phyloP scores from a whole-genome alignment of 2,888 invertebrate genomes.

The Hypselothyrea guttata region DNA sequence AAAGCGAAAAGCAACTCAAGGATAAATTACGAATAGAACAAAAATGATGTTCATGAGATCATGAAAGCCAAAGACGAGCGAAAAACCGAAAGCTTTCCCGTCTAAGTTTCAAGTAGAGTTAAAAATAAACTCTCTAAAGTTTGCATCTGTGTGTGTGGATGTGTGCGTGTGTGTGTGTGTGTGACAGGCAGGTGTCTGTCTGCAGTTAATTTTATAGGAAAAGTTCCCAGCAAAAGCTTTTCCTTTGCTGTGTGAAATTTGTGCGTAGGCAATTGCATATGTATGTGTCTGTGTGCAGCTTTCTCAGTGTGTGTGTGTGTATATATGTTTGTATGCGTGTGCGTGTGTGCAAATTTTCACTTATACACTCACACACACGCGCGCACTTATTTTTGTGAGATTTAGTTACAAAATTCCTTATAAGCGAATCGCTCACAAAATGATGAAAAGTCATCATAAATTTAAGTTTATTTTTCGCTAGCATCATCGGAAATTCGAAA shows the following conservation, averaged over 20 bases:
- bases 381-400: conserved; percentile 51
- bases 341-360: conserved; percentile 50
- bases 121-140: conserved; percentile 65
- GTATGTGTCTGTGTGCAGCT: conserved; percentile 37
- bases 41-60: conserved; percentile 54
- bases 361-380: conserved; percentile 40
- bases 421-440: conserved; percentile 70
- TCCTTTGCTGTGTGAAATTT: conserved; percentile 44
- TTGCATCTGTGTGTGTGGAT: conserved; percentile 20
- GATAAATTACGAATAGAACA: conserved; percentile 63
- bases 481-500: neutral
- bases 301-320: conserved; percentile 30
- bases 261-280: conserved; percentile 51
- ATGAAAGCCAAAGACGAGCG: conserved; percentile 51
- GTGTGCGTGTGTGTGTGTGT: conserved; percentile 20
- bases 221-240: conserved; percentile 33
- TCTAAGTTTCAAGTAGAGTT: conserved; percentile 64
- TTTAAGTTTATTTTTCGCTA: conserved; percentile 22
- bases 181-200: conserved; percentile 71
- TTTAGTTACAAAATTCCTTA: conserved; percentile 82
- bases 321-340: conserved; percentile 27
- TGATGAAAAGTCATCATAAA: conserved; percentile 42
- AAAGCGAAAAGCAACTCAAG: conserved; percentile 58
- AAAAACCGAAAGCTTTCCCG: conserved; percentile 59
- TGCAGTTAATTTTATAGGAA: conserved; percentile 72